Evolutionary conservation across 2,888 invertebrate species (phyloP), one percentile per base, ranked within the genome.

Genomic region (Drosophila atripex): DNA sequence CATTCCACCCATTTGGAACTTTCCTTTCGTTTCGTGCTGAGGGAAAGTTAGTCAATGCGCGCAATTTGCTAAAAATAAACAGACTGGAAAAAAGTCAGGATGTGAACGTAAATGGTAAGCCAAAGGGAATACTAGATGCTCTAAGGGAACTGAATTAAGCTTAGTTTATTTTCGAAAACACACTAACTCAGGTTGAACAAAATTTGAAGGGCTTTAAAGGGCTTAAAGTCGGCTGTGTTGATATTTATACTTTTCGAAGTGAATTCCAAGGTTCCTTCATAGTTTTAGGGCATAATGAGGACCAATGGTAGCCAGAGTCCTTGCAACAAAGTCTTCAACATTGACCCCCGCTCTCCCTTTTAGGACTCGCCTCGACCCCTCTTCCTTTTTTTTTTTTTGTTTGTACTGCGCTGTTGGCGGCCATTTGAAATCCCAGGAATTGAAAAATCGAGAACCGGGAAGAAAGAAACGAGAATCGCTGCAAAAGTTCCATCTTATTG

Each of bases 21-120:
- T 49, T 50, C 41, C 43, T 35, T 69, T 69, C 69, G 56, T 74
- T 74, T 74, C 69, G 59, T 59, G 72, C 59, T 51, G 59, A 54
- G 53, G 66, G 76, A 76, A 75, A 75, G 76, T 75, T 75, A 60
- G 63, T 72, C 69, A 75, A 66, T 75, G 66, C 68, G 76, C 71
- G 72, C 68, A 75, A 75, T 75, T 71, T 75, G 71, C 71, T 71
- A 75, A 75, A 65, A 61, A 57, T 53, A 70, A 74, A 75, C 58
- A 53, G 50, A 69, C 25, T 68, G 69, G 46, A 71, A 69, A 71
- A 65, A 59, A 60, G 32, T 28, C 47, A 21, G 32, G 21, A 71
- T 49, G 52, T 46, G 47, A 41, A 39, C 53, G 38, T 61, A 18
- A 3, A 21, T 23, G 12, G n/a, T 25, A n/a, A 47, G 4, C 11